Evolutionary conservation across 2,888 invertebrate species (phyloP).

Genomic region (Oxycera nigricornis): DNA sequence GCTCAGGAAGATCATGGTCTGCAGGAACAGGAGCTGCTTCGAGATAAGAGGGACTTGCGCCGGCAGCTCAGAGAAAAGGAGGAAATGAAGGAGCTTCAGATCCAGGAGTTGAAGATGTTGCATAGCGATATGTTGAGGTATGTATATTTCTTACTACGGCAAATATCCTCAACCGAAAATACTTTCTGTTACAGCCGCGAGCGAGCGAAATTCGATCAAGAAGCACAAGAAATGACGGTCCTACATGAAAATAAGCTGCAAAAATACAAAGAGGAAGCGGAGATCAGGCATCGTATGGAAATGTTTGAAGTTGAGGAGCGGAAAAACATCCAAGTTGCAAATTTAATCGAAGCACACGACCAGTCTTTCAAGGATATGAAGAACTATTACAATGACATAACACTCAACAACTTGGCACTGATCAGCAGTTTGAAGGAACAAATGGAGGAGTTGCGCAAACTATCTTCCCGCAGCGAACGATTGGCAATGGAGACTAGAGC

Average conservation of each 20-base stretch:
- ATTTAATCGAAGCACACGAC: constrained; percentile 82
- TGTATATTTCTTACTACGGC: too few relatives aligned
- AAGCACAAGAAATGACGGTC: constrained; percentile 69
- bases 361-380: constrained; percentile 88
- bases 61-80: constrained; percentile 65
- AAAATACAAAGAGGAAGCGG: constrained; percentile 74
- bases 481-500: constrained; percentile 65
- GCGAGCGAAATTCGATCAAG: constrained; percentile 70
- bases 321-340: constrained; percentile 86
- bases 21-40: constrained; percentile 78
- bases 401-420: constrained; percentile 88
- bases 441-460: constrained; percentile 76
- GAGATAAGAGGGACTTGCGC: constrained; percentile 64
- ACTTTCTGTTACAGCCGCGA: constrained; percentile 63
- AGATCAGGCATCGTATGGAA: constrained; percentile 79
- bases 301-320: constrained; percentile 89
- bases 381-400: constrained; percentile 94
- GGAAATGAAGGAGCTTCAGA: constrained; percentile 58
- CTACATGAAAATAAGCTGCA: constrained; percentile 70
- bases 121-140: constrained; percentile 57
- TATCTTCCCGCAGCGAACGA: constrained; percentile 79
- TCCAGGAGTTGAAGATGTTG: constrained; percentile 58
- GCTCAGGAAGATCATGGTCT: constrained; percentile 82
- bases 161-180: background rate
- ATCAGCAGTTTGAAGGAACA: constrained; percentile 90